These are phyloP conservation scores for Varanus salvator DNA, from an alignment of 2,113 vertebrate genomes.

Conservation along the genomic window DNA sequence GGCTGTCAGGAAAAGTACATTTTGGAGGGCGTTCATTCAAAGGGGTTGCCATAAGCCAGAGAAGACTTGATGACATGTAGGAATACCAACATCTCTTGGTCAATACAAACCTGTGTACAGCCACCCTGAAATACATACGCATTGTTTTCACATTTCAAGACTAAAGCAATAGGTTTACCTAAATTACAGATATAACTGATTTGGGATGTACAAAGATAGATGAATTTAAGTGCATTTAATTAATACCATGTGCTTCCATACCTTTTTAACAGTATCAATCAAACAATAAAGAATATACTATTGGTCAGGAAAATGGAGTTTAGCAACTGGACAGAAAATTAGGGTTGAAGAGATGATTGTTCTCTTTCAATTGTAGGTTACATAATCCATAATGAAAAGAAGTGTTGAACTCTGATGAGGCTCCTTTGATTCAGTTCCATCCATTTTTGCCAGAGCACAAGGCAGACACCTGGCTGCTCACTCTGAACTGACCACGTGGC, in stretches of 20 bases:
- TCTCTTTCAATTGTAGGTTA: background rate
- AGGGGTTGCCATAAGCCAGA: too few relatives aligned
- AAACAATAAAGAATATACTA: background rate
- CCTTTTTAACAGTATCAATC: background rate
- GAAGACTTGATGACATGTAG: too few relatives aligned
- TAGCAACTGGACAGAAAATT: background rate
- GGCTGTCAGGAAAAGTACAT: too few relatives aligned
- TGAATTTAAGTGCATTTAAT: background rate
- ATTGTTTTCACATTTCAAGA: background rate
- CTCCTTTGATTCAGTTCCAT: background rate
- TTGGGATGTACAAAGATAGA: accelerated
- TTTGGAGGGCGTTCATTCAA: too few relatives aligned
- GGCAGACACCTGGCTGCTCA: background rate
- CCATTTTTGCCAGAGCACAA: background rate
- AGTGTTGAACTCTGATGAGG: background rate
- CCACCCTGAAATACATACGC: background rate
- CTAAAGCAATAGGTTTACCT: background rate
- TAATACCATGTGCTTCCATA: background rate
- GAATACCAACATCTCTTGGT: background rate
- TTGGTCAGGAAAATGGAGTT: background rate
- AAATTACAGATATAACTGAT: background rate
- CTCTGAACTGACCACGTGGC: background rate
- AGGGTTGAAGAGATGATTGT: background rate
- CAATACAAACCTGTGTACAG: background rate
- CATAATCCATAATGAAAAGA: background rate